phyloP scores from a whole-genome alignment of 2,888 invertebrate species.

The Cosmia pyralina region DNA sequence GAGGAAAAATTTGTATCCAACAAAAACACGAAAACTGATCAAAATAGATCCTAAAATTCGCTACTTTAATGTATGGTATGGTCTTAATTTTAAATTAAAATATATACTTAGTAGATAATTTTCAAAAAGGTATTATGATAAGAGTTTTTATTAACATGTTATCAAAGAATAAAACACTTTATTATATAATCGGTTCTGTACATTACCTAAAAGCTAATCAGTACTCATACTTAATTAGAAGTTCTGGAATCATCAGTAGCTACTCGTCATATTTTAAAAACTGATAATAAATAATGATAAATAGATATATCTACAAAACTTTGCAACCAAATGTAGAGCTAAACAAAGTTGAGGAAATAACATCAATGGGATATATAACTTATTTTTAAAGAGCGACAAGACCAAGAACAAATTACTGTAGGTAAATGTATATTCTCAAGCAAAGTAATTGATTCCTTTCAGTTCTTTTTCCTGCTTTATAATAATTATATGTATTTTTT shows the following conservation, averaged over 20 bases:
- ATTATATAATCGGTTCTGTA: not conserved
- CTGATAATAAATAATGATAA: not conserved
- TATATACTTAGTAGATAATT: too few relatives aligned
- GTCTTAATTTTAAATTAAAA: not conserved
- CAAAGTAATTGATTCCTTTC: not conserved
- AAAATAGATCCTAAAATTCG: not conserved
- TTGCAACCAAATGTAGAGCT: not conserved
- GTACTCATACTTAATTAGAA: not conserved
- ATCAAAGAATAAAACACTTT: not conserved
- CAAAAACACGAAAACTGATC: not conserved
- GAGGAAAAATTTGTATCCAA: not conserved
- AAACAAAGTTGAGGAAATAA: not conserved
- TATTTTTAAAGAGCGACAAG: not conserved
- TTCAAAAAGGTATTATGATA: not conserved
- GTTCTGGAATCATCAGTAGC: not conserved
- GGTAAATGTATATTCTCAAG: not conserved
- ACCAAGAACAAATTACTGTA: not conserved
- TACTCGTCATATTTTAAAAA: slow-evolving; percentile 2
- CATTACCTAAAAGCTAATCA: slow-evolving; percentile 3
- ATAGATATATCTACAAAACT: not conserved
- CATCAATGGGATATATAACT: too few relatives aligned
- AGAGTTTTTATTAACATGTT: not conserved
- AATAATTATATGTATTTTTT: too few relatives aligned
- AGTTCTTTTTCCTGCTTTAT: not conserved
- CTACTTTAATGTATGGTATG: not conserved